These are phyloP conservation scores for Bradysia coprophila DNA, from an alignment of 1,140 invertebrate genomes.

Conservation along the genomic window DNA sequence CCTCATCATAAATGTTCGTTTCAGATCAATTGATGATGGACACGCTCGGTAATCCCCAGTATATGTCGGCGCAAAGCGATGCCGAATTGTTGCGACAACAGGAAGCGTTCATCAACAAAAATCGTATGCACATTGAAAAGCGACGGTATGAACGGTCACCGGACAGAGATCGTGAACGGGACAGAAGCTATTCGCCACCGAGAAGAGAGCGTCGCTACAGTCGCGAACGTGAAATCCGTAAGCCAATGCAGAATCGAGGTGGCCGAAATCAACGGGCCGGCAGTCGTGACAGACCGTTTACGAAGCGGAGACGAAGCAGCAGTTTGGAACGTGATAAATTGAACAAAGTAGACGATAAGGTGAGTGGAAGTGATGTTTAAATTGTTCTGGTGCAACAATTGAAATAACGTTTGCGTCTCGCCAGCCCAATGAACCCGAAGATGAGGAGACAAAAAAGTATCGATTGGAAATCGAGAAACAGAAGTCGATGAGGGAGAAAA, in stretches of 20 bases:
- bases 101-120: constrained; percentile 23
- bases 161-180: constrained; percentile 16
- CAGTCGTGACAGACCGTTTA: constrained; percentile 8
- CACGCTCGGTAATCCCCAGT: constrained; percentile 11
- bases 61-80: constrained; percentile 14
- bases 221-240: not conserved
- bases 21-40: constrained; percentile 20
- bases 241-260: constrained; percentile 9
- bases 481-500: constrained; percentile 34
- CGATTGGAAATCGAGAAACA: constrained; percentile 45
- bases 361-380: not conserved
- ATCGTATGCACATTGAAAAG: constrained; percentile 22
- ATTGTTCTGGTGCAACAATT: not conserved
- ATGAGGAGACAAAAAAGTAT: constrained; percentile 40
- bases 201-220: constrained; percentile 10
- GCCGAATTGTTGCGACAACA: constrained; percentile 20
- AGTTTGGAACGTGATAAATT: constrained; percentile 7
- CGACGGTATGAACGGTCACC: constrained; percentile 17
- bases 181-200: constrained; percentile 19
- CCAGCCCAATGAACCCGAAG: constrained; percentile 23
- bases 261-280: constrained; percentile 7
- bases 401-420: no score
- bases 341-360: not conserved
- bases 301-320: constrained; percentile 18
- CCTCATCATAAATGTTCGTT: not conserved